phyloP scores from a whole-genome alignment of 2,113 vertebrate genomes.

The Tiliqua scincoides region DNA sequence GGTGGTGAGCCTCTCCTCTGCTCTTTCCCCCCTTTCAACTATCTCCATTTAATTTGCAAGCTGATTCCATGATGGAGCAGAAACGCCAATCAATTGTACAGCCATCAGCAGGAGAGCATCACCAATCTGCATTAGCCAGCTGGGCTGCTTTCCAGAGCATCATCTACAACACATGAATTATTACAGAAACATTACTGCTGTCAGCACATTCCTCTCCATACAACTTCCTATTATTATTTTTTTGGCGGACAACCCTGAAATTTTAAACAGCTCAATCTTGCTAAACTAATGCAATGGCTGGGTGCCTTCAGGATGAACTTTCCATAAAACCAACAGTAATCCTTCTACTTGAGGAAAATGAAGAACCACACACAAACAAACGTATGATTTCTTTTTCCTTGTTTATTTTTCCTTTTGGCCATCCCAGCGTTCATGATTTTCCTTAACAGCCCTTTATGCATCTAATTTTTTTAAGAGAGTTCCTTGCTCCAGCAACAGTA shows the following conservation, averaged over 20 bases:
- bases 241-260: constrained; percentile 71
- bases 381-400: not conserved
- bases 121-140: constrained; percentile 63
- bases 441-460: constrained; percentile 39
- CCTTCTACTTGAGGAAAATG: constrained; percentile 7
- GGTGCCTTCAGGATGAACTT: constrained; percentile 67
- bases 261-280: constrained; percentile 75
- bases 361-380: not conserved
- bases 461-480: not conserved
- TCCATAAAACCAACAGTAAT: constrained; percentile 48
- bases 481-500: constrained; percentile 23
- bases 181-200: constrained; percentile 69
- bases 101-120: constrained; percentile 59
- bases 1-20: not conserved
- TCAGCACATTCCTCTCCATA: constrained; percentile 74
- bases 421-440: constrained; percentile 39
- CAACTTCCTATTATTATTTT: constrained; percentile 73
- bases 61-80: constrained; percentile 56
- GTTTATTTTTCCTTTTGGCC: constrained; percentile 24
- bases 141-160: constrained; percentile 72
- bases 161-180: constrained; percentile 71
- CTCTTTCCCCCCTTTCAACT: not conserved
- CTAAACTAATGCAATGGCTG: constrained; percentile 59
- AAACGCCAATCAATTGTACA: constrained; percentile 49
- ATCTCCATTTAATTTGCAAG: constrained; percentile 34